Base-by-base conservation (phyloP, 2,888 invertebrate species). In the Epistrophe grossulariae region DNA sequence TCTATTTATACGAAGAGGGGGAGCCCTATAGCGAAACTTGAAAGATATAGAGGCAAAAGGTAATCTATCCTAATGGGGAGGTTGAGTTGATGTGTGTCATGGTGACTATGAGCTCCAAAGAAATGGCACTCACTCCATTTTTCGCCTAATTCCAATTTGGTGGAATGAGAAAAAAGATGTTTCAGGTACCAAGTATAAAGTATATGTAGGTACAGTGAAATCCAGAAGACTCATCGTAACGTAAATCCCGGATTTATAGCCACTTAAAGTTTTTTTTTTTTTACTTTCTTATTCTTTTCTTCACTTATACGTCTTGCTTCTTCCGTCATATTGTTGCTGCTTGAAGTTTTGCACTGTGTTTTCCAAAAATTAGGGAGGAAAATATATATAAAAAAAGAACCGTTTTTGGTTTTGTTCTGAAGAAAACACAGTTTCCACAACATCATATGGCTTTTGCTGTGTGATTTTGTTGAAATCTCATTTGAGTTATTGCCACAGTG, bases 221-320 rank as follows among this genome's bases (percentile, higher is more conserved):
- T 66, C 50, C 68, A 10, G 74, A 82, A 84, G 79, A 71, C 81
- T 71, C 79, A 81, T 79, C 62, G 43, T 62, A 89, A 89, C 52
- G 70, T 40, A 89, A 89, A 89, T 89, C 89, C 89, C 89, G 91
- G 92, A 92, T 92, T 91, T 92, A 91, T 90, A 90, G 91, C 91
- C 91, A 91, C 91, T 92, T 92, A 91, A 91, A 92, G 91, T 91
- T 91, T 91, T 91, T 89, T 89, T 77, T 73, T 59, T 68, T 43
- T 9, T n/a, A n/a, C n/a, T 50, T 70, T 19, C 52, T 38, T 24
- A 11, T 13, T 10, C 13, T 35, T 28, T 19, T 48, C 40, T 43
- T 60, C 52, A 48, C 24, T n/a, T 24, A 24, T 24, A 24, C 24
- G 24, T 2, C 19, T 38, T 50, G 48, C 40, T 71, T 3, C 40